phyloP scores from a whole-genome alignment of 2,888 invertebrate species.

The Drosophila mercatorum region DNA sequence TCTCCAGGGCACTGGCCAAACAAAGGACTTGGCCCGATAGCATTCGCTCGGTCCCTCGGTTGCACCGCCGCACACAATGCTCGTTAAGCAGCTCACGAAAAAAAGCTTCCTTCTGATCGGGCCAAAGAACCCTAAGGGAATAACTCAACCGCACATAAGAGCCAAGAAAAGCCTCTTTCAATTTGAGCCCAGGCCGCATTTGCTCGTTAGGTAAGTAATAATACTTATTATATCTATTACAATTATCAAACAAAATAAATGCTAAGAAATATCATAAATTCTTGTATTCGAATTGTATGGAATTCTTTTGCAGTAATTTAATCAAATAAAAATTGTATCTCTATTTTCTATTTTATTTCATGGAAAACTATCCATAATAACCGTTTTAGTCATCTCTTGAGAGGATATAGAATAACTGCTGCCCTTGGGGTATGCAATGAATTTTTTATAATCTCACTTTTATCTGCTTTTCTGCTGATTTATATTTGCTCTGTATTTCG shows the following conservation, averaged over 20 bases:
- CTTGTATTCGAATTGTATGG: no score
- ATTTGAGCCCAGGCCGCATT: conserved; percentile 12
- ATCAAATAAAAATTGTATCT: no score
- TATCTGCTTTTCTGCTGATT: neutral
- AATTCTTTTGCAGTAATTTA: no score
- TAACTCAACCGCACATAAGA: conserved; percentile 42
- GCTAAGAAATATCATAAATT: neutral
- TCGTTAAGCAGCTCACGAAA: conserved; percentile 33
- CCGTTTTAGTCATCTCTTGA: neutral
- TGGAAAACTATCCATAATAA: neutral
- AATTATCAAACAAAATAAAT: neutral
- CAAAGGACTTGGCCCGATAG: conserved; percentile 61
- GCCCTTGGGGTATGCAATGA: neutral
- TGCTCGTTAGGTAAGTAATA: neutral
- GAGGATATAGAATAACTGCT: no score
- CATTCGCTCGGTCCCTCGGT: conserved; percentile 9
- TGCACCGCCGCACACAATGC: conserved; percentile 23
- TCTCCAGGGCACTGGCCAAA: conserved; percentile 24
- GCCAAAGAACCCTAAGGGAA: conserved; percentile 38
- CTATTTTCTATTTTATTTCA: no score
- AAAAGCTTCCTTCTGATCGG: conserved; percentile 49
- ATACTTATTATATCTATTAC: neutral
- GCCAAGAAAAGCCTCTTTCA: conserved; percentile 42
- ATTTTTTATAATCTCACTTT: neutral
- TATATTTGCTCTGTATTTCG: neutral